phyloP scores from a whole-genome alignment of 1,140 invertebrate species.

The Eulimnadia texana region DNA sequence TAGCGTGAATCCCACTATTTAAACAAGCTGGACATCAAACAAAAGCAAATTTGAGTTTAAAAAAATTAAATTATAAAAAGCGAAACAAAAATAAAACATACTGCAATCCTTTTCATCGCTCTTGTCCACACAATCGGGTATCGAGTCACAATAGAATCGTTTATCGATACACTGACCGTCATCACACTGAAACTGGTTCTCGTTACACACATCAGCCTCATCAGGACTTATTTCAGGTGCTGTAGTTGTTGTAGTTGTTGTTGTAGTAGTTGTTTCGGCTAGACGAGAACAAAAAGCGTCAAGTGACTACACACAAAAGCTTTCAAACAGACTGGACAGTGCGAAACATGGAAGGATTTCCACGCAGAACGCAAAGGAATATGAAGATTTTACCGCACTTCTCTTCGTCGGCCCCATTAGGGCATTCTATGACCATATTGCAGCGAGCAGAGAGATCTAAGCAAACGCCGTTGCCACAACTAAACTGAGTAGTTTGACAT shows the following conservation, averaged over 20 bases:
- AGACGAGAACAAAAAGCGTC: too few relatives aligned
- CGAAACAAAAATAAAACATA: conserved; percentile 18
- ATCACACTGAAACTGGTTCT: conserved; percentile 26
- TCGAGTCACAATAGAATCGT: conserved; percentile 21
- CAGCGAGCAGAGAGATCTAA: conserved; percentile 29
- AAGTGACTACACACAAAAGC: too few relatives aligned
- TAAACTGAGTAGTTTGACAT: conserved; percentile 25
- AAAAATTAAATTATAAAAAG: background rate
- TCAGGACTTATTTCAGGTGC: background rate
- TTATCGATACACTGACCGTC: conserved; percentile 24
- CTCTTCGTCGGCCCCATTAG: conserved; percentile 33
- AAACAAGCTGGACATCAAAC: too few relatives aligned
- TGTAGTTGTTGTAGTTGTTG: background rate
- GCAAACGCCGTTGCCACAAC: conserved; percentile 28
- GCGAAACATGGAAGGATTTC: too few relatives aligned
- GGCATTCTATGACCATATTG: conserved; percentile 30
- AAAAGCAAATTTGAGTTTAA: background rate
- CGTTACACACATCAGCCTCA: conserved; percentile 7
- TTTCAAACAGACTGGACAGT: too few relatives aligned
- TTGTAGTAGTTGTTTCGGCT: background rate
- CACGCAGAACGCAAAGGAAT: background rate
- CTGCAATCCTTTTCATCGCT: conserved; percentile 27
- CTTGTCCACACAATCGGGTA: conserved; percentile 24
- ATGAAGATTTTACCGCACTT: conserved; percentile 21
- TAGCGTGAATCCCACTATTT: too few relatives aligned